phyloP scores from a whole-genome alignment of 2,888 invertebrate species.

The Bibio marci region DNA sequence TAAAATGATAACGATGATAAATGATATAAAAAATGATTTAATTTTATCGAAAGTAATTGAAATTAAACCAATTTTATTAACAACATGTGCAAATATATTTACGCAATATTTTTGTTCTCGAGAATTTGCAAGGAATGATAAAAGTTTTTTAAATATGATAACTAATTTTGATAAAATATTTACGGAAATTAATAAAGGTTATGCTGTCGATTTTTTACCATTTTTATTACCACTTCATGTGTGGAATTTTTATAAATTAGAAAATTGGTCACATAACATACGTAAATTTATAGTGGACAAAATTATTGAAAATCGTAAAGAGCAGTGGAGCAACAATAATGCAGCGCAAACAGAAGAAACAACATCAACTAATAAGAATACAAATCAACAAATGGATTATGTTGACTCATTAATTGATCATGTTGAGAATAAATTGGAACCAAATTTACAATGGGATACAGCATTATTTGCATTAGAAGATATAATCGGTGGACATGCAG shows the following conservation, averaged over 20 bases:
- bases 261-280: conserved; percentile 33
- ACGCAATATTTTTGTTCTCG: conserved; percentile 40
- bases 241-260: conserved; percentile 33
- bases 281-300: conserved; percentile 34
- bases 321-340: conserved; percentile 16
- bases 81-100: conserved; percentile 41
- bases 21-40: conserved; percentile 14
- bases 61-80: conserved; percentile 32
- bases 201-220: conserved; percentile 46
- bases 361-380: too few relatives aligned
- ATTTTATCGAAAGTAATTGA: conserved; percentile 12
- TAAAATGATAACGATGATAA: conserved; percentile 25
- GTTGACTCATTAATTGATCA: conserved; percentile 39
- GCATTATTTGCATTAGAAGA: conserved; percentile 27
- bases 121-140: conserved; percentile 26
- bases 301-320: conserved; percentile 32
- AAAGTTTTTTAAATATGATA: conserved; percentile 32
- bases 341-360: conserved; percentile 24
- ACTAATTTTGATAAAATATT: conserved; percentile 43
- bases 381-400: too few relatives aligned
- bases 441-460: conserved; percentile 33
- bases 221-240: conserved; percentile 37
- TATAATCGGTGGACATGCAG: conserved; percentile 44
- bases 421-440: conserved; percentile 26
- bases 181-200: conserved; percentile 49